A percentile compares a stretch with the other conserved stretches of the same genome.
Evolutionary conservation across 2,797 vertebrate species (phyloP).

Genomic region (Pantherophis alleghaniensis): DNA sequence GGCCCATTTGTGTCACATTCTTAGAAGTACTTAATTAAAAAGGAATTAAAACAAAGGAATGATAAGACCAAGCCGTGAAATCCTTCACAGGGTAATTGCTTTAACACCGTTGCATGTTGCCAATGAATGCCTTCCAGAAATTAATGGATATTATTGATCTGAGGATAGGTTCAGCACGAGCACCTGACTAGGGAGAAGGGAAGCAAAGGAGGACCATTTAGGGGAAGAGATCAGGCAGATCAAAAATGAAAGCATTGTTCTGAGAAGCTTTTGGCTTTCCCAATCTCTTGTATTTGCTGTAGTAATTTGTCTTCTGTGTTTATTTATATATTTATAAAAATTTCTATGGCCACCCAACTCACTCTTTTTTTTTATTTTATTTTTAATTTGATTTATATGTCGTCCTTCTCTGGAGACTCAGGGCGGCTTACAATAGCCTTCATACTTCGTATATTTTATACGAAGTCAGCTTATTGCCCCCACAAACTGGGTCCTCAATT

Average conservation of each 20-base stretch:
- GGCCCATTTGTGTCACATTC: neutral
- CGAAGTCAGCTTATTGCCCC: no score
- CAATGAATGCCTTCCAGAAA: neutral
- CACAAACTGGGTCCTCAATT: no score
- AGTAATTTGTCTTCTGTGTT: neutral
- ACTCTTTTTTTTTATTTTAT: neutral
- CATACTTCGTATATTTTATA: no score
- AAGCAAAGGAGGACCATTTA: neutral
- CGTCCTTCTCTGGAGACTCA: no score
- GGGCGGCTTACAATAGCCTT: no score
- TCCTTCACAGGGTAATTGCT: neutral
- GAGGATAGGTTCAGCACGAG: neutral
- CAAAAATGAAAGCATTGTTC: neutral
- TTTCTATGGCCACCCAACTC: neutral
- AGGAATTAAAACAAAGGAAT: neutral
- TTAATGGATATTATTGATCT: neutral
- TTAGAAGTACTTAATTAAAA: neutral
- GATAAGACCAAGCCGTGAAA: neutral
- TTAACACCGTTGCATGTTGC: neutral
- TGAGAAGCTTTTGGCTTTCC: no score
- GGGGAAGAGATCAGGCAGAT: neutral
- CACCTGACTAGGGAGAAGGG: neutral
- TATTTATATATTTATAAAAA: neutral
- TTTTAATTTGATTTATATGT: no score
- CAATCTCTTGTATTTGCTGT: no score